Evolutionary conservation across 2,888 invertebrate species (phyloP).

Genomic region (Noctuana brunneofusca): DNA sequence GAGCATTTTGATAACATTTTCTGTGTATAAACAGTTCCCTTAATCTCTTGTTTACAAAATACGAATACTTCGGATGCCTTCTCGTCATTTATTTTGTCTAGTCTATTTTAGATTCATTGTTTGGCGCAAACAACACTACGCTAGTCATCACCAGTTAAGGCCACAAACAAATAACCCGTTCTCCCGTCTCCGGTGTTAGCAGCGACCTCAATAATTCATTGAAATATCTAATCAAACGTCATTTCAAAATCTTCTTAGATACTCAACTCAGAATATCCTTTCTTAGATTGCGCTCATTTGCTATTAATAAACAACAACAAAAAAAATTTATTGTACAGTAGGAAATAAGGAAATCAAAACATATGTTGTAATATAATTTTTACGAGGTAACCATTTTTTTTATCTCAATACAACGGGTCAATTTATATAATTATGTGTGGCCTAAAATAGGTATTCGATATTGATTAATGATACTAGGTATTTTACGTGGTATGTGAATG

Average conservation of each 20-base stretch:
- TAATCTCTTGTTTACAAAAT: conserved; percentile 23
- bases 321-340: too few species aligned
- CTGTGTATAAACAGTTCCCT: not conserved
- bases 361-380: too few species aligned
- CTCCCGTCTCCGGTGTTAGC: conserved; percentile 39
- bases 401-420: too few species aligned
- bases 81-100: conserved; percentile 12
- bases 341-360: too few species aligned
- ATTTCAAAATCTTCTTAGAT: conserved; percentile 5
- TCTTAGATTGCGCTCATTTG: too few species aligned
- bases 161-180: conserved; percentile 49
- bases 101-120: conserved; percentile 23
- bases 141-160: conserved; percentile 32
- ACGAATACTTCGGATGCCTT: not conserved
- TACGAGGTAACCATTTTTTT: not conserved
- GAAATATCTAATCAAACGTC: conserved; percentile 44
- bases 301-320: too few species aligned
- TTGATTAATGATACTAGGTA: too few species aligned
- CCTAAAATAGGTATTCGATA: too few species aligned
- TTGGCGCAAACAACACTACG: conserved; percentile 26
- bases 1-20: conserved; percentile 7
- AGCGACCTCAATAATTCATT: conserved; percentile 57
- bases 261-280: conserved; percentile 2
- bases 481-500: too few species aligned
- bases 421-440: too few species aligned